Evolutionary conservation across 2,888 invertebrate genomes (phyloP).

Genomic region (Metalampra italica): DNA sequence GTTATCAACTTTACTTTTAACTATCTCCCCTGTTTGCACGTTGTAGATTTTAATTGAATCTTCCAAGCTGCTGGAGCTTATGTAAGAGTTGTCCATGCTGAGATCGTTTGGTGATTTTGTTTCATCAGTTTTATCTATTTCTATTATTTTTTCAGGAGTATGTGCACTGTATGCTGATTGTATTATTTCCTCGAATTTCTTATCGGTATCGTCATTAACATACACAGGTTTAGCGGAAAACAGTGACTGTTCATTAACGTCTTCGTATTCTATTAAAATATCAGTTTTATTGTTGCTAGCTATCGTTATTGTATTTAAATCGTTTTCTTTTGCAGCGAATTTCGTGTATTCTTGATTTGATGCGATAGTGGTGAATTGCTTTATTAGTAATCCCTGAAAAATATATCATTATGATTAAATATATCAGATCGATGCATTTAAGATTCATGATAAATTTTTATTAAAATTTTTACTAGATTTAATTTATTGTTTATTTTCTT

Average conservation of each 20-base stretch:
- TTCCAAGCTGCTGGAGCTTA: constrained; percentile 70
- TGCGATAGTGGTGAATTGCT: constrained; percentile 67
- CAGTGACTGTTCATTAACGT: constrained; percentile 43
- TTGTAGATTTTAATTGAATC: constrained; percentile 76
- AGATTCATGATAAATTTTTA: not conserved
- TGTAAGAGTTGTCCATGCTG: constrained; percentile 54
- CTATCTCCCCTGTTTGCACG: constrained; percentile 70
- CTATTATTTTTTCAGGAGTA: constrained; percentile 23
- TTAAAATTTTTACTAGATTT: not conserved
- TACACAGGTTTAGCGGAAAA: constrained; percentile 56
- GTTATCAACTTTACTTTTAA: constrained; percentile 71
- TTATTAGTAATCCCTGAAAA: constrained; percentile 73
- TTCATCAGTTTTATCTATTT: constrained; percentile 29
- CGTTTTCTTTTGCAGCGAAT: constrained; percentile 46
- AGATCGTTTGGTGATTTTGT: constrained; percentile 47
- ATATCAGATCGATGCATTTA: not conserved
- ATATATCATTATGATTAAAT: constrained; percentile 16
- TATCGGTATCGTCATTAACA: constrained; percentile 60
- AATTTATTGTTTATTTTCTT: not conserved
- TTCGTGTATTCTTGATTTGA: constrained; percentile 60
- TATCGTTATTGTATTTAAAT: constrained; percentile 38
- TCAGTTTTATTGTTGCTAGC: constrained; percentile 44
- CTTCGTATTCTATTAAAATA: constrained; percentile 67
- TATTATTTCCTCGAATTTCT: constrained; percentile 62
- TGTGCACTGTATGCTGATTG: constrained; percentile 45